A percentile compares a stretch with the other conserved stretches of the same genome.
phyloP scores from a whole-genome alignment of 1,140 invertebrate species.

The Drosophila ogumai region DNA sequence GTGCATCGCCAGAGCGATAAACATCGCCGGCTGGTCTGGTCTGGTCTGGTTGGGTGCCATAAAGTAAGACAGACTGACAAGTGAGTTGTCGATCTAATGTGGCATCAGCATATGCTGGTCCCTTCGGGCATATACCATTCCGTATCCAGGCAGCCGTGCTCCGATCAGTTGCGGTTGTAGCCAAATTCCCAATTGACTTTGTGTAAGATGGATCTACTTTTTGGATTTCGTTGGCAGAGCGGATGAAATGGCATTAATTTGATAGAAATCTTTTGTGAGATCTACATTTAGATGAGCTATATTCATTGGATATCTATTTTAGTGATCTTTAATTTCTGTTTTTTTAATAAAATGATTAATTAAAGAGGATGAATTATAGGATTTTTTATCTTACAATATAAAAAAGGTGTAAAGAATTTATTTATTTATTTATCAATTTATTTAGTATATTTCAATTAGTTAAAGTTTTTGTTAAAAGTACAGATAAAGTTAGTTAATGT shows the following conservation, averaged over 20 bases:
- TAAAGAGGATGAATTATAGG: not conserved
- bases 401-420: not conserved
- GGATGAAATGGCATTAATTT: slow-evolving; percentile 11
- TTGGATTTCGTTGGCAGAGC: not conserved
- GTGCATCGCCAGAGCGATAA: slow-evolving; percentile 50
- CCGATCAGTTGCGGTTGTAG: slow-evolving; percentile 68
- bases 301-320: not conserved
- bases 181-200: slow-evolving; percentile 63
- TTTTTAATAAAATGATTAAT: not conserved
- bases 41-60: slow-evolving; percentile 8
- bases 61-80: slow-evolving; percentile 59
- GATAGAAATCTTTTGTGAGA: slow-evolving; percentile 6
- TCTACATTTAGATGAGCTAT: slow-evolving; percentile 11
- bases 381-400: not conserved
- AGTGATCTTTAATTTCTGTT: not conserved
- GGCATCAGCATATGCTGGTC: slow-evolving; percentile 84
- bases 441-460: not conserved
- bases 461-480: not conserved
- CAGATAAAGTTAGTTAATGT: not conserved
- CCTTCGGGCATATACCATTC: slow-evolving; percentile 34
- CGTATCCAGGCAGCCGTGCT: slow-evolving; percentile 30
- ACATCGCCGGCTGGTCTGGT: slow-evolving; percentile 15
- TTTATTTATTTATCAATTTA: too few relatives aligned
- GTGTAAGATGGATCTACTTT: slow-evolving; percentile 70
- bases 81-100: slow-evolving; percentile 84